Evolutionary conservation across 2,113 vertebrate genomes (phyloP), one percentile per base, ranked within the genome.

Genomic region (Morone chrysops): DNA sequence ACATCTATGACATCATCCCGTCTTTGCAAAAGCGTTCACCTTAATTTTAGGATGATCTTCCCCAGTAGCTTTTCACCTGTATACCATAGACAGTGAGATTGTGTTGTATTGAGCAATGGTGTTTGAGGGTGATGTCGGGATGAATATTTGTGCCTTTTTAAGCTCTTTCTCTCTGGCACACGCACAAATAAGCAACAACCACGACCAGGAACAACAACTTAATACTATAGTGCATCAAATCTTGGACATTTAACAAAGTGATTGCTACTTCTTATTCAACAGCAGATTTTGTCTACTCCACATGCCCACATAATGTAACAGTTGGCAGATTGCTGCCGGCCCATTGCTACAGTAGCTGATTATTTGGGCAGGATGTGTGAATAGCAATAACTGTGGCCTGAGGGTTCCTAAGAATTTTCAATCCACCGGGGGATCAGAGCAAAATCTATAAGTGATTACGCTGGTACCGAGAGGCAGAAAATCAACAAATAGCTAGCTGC

Each of bases 381-480:
- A 90, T 74, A 83, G 76, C 79, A 92, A 82, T 84, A 83, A 78
- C 59, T 41, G 80, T 11, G 57, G 85, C 88, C 82, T n/a, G 61
- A 86, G 82, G 78, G 73, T 66, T 83, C 66, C 57, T n/a, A 16
- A 72, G 61, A 82, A 76, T 76, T 68, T 68, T 50, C 62, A 77
- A 90, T 82, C 62, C 80, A 66, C 78, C 43, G 38, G 40, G 79
- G 78, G 66, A 82, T 72, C 54, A 31, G 50, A 45, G 78, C 50
- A 85, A 86, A 91, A 87, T 83, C 82, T 87, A 86, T 89, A 86
- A 80, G 82, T 76, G 85, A 88, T 90, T 85, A 87, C 68, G 81
- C 45, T 25, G 31, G 62, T 74, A 82, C 75, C 76, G 68, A 73
- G 66, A 82, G 77, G 78, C 80, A 73, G 80, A 62, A 78, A 82